These are phyloP conservation scores for Thinocorus orbignyianus DNA, from an alignment of 2,113 vertebrate species.

Conservation along the genomic window DNA sequence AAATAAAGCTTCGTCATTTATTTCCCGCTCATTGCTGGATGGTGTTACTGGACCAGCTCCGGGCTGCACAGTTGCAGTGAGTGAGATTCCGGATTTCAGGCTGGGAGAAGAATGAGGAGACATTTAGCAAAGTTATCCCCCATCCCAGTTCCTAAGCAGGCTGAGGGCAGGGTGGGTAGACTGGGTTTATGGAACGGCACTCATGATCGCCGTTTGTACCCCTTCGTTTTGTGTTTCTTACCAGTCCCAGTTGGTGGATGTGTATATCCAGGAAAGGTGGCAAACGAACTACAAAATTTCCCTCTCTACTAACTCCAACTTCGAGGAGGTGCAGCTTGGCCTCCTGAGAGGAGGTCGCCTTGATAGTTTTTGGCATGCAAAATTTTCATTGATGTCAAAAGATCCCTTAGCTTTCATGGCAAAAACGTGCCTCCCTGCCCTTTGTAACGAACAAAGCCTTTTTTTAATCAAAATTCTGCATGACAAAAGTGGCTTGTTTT, in stretches of 20 bases:
- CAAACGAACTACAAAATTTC: background rate
- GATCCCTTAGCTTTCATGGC: background rate
- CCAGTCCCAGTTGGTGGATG: background rate
- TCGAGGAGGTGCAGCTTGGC: background rate
- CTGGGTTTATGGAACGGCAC: background rate
- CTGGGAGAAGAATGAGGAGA: background rate
- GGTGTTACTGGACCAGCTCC: background rate
- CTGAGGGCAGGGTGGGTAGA: background rate
- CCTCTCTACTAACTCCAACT: background rate
- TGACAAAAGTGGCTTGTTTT: background rate
- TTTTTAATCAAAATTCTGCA: background rate
- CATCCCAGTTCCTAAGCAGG: background rate
- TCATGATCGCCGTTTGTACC: rapidly evolving
- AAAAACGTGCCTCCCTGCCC: background rate
- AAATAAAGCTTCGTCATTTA: background rate
- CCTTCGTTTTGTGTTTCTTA: background rate
- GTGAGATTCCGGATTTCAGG: background rate
- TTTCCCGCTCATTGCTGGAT: background rate
- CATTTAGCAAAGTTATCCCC: background rate
- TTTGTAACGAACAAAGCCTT: background rate
- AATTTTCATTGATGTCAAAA: background rate
- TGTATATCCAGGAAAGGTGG: background rate
- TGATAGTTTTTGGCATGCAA: background rate
- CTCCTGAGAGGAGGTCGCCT: background rate
- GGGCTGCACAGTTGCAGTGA: background rate